Conservation (phyloP, 2,797 vertebrate species). For the Tapera naevia region DNA sequence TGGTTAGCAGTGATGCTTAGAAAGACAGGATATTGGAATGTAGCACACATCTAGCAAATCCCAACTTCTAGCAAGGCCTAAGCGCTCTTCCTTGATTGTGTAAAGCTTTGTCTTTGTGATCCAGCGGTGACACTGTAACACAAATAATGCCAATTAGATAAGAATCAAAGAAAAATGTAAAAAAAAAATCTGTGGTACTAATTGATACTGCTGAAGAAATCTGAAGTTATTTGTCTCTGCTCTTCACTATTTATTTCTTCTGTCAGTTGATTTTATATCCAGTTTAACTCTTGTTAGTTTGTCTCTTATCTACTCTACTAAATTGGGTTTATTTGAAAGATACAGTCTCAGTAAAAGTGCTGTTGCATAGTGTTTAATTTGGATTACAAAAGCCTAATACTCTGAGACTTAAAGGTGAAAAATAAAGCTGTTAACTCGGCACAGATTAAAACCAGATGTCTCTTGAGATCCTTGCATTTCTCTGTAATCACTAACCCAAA, state of each 20-base stretch:
- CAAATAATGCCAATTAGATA: neutral
- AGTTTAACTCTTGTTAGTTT: neutral
- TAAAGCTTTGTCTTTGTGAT: neutral
- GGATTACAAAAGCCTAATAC: neutral
- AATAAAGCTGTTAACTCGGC: slow-evolving; percentile 34
- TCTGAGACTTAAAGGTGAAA: neutral
- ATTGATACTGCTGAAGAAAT: neutral
- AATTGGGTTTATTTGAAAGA: neutral
- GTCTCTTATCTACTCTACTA: neutral
- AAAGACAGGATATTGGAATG: neutral
- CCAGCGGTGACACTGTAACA: neutral
- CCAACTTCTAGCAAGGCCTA: neutral
- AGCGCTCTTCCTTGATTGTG: neutral
- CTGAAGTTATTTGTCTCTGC: neutral
- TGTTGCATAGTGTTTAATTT: neutral
- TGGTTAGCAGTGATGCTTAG: neutral
- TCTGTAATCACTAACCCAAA: slow-evolving; percentile 31
- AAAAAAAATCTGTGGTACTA: neutral
- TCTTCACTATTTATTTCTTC: neutral
- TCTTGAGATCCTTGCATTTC: slow-evolving; percentile 36
- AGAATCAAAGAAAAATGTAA: neutral
- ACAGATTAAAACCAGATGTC: slow-evolving; percentile 46
- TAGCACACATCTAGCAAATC: neutral
- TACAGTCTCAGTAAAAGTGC: neutral
- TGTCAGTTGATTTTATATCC: neutral